These are phyloP conservation scores for Agelaius phoeniceus DNA, from an alignment of 2,113 vertebrate genomes.

Conservation along the genomic window DNA sequence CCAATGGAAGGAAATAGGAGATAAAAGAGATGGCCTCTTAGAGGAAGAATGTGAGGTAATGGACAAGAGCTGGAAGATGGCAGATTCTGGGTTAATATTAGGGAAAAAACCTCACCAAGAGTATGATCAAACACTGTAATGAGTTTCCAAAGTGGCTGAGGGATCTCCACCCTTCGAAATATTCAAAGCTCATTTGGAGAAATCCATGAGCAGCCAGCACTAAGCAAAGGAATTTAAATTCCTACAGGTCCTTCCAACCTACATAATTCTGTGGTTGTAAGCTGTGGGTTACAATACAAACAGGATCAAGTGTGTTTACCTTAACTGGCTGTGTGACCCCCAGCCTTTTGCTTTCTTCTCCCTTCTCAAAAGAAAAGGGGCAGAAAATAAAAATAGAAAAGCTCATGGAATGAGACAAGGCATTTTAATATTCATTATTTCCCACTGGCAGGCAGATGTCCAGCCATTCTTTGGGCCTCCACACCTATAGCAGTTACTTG, in stretches of 20 bases:
- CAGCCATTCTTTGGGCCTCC: not conserved
- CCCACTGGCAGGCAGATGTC: not conserved
- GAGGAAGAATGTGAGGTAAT: not conserved
- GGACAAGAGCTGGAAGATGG: not conserved
- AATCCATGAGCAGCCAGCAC: not conserved
- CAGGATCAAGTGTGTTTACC: not conserved
- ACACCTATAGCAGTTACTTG: not conserved
- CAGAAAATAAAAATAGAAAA: not conserved
- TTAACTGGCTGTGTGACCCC: not conserved
- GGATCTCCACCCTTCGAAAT: rapidly evolving
- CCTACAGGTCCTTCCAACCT: not conserved
- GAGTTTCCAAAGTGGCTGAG: not conserved
- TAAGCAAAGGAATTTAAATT: not conserved
- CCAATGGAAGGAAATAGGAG: not conserved
- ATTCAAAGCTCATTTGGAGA: not conserved
- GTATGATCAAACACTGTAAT: not conserved
- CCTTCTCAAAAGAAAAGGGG: not conserved
- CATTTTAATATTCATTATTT: not conserved
- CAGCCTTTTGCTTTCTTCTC: not conserved
- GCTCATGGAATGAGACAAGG: rapidly evolving
- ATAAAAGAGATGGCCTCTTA: not conserved
- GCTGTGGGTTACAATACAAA: not conserved
- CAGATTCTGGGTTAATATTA: not conserved
- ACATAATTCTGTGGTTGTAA: not conserved
- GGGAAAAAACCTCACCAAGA: not conserved